Base-by-base conservation (phyloP, 2,888 invertebrate species). In the Ornithoptera alexandrae region DNA sequence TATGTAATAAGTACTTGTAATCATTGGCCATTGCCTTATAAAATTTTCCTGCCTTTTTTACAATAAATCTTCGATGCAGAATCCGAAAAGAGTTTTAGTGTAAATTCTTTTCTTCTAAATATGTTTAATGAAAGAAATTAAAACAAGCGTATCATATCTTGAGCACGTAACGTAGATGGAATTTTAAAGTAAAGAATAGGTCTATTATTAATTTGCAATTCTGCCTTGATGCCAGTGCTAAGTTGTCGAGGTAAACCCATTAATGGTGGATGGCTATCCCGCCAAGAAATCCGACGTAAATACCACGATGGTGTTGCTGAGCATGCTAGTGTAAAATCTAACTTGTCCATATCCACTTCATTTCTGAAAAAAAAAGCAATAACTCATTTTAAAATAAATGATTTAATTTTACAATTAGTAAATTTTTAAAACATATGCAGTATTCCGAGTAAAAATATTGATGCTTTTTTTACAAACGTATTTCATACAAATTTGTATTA, bases 211-310 rank as follows among this genome's bases (percentile, higher is more conserved):
- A 86, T 78, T 72, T 86, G 85, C 53, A 87, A 73, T 15, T 85
- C 84, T 50, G 87, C 79, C 62, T 86, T 79, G 17, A 88, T 80
- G 2, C 79, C 83, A 6, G 82, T 77, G 1, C 84, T 84, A 6
- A 88, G 72, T 68, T 85, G 85, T 8, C 86, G 80, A 3, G 84
- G 83, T 7, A 85, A 76, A 1, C 83, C 84, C 79, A 83, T 79
- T 22, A 84, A 71, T 0, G 84, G 81, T 0, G 83, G 82, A 18
- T 68, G 62, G 30, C 57, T 65, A 15, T 69, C 65, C 15, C 91
- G 87, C 92, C 91, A 91, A 2, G 89, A 84, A 0, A 85, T 91
- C 5, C 90, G 85, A 10, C 92, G 83, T 60, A 89, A 75, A 72
- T 90, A 91, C 91, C 92, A 91, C 56, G 86, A 84, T 60, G 84